Conservation (phyloP, 2,888 invertebrate genomes). For the Prenolepis imparis region DNA sequence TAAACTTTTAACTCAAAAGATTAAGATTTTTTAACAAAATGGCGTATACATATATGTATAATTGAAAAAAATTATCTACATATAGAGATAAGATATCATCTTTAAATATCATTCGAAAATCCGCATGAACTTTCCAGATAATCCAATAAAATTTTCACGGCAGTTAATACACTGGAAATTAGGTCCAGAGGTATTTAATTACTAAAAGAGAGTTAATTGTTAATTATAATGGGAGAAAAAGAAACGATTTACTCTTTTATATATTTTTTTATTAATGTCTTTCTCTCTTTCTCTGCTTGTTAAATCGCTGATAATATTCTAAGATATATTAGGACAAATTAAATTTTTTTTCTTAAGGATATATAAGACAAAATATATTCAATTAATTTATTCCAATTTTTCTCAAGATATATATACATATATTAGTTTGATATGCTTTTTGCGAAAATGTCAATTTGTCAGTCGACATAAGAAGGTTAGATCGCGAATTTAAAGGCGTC, state of each 20-base stretch:
- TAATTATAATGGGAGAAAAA: not conserved
- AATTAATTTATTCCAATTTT: conserved; percentile 3
- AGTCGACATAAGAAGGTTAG: conserved; percentile 2
- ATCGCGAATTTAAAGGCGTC: conserved; percentile 1
- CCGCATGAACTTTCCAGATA: not conserved
- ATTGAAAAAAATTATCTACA: not conserved
- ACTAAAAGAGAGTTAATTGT: not conserved
- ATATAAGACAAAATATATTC: not conserved
- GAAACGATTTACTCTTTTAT: not conserved
- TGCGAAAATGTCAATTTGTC: conserved; percentile 31
- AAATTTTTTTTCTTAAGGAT: not conserved
- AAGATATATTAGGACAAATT: not conserved
- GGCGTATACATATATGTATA: not conserved
- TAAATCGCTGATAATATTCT: not conserved
- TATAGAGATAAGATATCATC: too few relatives aligned
- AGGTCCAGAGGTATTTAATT: not conserved
- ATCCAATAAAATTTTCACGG: not conserved
- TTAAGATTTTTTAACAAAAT: not conserved
- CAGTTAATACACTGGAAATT: not conserved
- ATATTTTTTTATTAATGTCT: not conserved
- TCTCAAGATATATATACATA: not conserved
- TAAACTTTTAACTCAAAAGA: not conserved
- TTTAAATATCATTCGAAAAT: too few relatives aligned
- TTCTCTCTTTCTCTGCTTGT: not conserved
- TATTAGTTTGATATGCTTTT: not conserved